Percentiles rank a stretch among this genome's conserved stretches.
Conservation (phyloP, 2,888 invertebrate species). For the Yponomeuta sedellus region DNA sequence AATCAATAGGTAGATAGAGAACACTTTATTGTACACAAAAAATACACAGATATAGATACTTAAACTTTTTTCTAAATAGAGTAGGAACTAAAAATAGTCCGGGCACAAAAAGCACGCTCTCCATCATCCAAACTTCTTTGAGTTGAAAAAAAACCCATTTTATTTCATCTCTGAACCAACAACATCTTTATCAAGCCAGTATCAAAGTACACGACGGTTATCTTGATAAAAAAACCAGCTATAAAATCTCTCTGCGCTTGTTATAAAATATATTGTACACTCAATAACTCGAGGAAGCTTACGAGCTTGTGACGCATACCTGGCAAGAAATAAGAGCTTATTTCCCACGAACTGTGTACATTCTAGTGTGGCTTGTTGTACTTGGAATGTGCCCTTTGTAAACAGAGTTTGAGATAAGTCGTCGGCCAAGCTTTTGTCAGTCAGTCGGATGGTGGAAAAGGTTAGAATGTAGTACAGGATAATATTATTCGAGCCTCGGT, state of each 20-base stretch:
- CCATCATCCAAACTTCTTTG: not conserved
- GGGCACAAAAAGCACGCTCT: not conserved
- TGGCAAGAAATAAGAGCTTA: too few relatives aligned
- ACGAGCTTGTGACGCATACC: too few relatives aligned
- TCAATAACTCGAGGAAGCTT: too few relatives aligned
- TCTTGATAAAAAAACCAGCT: not conserved
- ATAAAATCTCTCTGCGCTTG: not conserved
- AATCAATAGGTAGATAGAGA: too few relatives aligned
- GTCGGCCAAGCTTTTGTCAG: not conserved
- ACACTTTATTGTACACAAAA: too few relatives aligned
- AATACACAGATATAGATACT: too few relatives aligned
- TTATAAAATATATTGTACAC: not conserved
- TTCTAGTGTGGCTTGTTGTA: not conserved
- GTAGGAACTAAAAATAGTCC: too few relatives aligned
- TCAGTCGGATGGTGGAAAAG: not conserved
- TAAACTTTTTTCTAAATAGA: too few relatives aligned
- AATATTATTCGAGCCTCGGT: not conserved
- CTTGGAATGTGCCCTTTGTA: not conserved
- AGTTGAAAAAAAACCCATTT: not conserved
- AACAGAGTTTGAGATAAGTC: not conserved
- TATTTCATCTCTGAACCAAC: not conserved
- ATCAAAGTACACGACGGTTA: not conserved
- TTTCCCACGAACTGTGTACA: too few relatives aligned
- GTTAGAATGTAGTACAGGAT: not conserved
- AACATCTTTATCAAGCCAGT: not conserved